Percentiles rank a stretch among this genome's conserved stretches.
Evolutionary conservation across 2,888 invertebrate genomes (phyloP).

Genomic region (Perizoma affinitatum): DNA sequence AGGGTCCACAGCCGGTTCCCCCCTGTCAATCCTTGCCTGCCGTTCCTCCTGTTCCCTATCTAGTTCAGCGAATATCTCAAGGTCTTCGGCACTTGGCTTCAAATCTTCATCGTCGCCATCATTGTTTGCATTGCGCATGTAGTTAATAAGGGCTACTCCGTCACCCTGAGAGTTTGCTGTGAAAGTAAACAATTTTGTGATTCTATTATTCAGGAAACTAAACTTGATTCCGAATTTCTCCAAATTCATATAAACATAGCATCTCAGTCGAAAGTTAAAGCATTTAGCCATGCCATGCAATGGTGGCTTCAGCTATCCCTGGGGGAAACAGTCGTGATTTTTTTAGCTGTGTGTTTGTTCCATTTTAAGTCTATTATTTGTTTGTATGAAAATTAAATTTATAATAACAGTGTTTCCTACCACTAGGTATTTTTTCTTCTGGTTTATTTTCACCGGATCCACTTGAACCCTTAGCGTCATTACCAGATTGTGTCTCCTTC

Average conservation of each 20-base stretch:
- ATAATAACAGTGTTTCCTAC: conserved; percentile 38
- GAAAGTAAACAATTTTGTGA: not conserved
- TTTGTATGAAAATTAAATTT: not conserved
- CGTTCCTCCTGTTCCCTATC: conserved; percentile 66
- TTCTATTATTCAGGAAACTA: too few species aligned
- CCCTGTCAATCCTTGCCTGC: conserved; percentile 71
- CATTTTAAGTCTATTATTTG: too few species aligned
- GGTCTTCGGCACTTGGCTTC: conserved; percentile 69
- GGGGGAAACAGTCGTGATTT: too few species aligned
- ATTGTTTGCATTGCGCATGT: conserved; percentile 55
- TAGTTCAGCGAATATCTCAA: conserved; percentile 72
- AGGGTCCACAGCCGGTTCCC: conserved; percentile 73
- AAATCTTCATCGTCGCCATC: conserved; percentile 56
- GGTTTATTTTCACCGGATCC: conserved; percentile 29
- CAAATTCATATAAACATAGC: too few species aligned
- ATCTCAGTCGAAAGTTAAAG: too few species aligned
- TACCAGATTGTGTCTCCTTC: conserved; percentile 11
- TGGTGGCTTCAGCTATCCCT: too few species aligned
- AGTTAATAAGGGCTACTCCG: conserved; percentile 61
- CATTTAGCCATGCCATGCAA: too few species aligned
- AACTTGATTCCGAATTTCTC: too few species aligned
- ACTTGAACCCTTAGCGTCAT: conserved; percentile 19
- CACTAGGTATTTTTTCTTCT: conserved; percentile 33
- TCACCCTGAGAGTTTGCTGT: conserved; percentile 54
- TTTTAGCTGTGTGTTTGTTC: too few species aligned